A percentile compares a stretch with the other conserved stretches of the same genome.
phyloP scores from a whole-genome alignment of 2,888 invertebrate genomes.

The Chymomyza procnemis region DNA sequence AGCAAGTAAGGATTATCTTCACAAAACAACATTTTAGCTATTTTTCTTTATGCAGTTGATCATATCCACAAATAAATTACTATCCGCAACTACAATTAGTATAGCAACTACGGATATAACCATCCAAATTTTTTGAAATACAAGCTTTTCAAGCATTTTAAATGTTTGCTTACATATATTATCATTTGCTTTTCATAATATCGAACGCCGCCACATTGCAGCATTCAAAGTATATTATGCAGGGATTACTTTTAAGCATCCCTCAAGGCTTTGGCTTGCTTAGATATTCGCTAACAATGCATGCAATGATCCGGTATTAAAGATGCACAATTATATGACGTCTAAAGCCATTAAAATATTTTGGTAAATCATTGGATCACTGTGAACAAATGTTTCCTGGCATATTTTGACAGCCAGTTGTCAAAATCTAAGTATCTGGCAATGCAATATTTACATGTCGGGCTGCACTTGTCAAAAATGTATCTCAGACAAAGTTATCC shows the following conservation, averaged over 20 bases:
- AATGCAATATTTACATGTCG: neutral
- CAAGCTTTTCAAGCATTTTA: too few relatives aligned
- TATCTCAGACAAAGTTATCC: neutral
- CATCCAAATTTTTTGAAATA: too few relatives aligned
- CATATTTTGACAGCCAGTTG: conserved; percentile 19
- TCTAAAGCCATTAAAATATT: neutral
- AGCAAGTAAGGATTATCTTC: too few relatives aligned
- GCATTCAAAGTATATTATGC: neutral
- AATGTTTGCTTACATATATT: too few relatives aligned
- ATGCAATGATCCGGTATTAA: neutral
- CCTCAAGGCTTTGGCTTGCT: neutral
- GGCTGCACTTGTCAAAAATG: conserved; percentile 13
- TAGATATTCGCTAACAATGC: neutral
- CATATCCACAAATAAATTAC: too few relatives aligned
- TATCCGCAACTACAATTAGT: too few relatives aligned
- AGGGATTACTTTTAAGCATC: neutral
- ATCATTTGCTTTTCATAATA: neutral
- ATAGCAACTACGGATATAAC: too few relatives aligned
- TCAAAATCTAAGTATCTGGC: conserved; percentile 15
- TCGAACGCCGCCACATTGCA: neutral
- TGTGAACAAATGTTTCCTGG: conserved; percentile 18
- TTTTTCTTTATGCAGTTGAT: too few relatives aligned
- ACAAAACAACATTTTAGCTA: too few relatives aligned
- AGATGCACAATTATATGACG: neutral
- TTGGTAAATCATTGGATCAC: neutral